Evolutionary conservation across 2,888 invertebrate species (phyloP).

Genomic region (Meliscaeva auricollis): DNA sequence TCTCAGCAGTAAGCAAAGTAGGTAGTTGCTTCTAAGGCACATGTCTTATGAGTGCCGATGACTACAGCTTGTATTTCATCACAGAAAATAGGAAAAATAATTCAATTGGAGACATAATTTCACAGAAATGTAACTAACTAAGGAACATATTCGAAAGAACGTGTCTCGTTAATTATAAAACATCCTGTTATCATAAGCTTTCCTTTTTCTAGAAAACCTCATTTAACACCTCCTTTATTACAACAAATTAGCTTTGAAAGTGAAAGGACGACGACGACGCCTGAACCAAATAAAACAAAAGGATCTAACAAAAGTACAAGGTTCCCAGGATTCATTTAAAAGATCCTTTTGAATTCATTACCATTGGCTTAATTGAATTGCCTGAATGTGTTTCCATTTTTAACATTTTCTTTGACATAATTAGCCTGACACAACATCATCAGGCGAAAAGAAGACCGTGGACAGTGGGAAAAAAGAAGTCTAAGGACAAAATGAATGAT

Average conservation of each 20-base stretch:
- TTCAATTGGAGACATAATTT: too few relatives aligned
- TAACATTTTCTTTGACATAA: not conserved
- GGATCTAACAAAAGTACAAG: slow-evolving; percentile 15
- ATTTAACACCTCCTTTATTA: not conserved
- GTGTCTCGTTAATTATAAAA: too few relatives aligned
- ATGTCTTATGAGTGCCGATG: too few relatives aligned
- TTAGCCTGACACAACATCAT: not conserved
- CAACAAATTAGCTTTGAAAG: not conserved
- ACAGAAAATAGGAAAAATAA: too few relatives aligned
- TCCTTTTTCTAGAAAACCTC: not conserved
- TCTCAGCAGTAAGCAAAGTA: too few relatives aligned
- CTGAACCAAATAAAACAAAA: not conserved
- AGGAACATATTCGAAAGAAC: too few relatives aligned
- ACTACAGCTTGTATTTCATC: too few relatives aligned
- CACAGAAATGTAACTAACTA: too few relatives aligned
- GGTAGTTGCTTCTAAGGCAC: too few relatives aligned
- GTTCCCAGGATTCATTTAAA: slow-evolving; percentile 32
- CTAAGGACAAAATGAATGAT: too few relatives aligned
- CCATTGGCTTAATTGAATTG: slow-evolving; percentile 59
- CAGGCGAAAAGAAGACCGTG: not conserved
- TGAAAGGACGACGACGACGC: not conserved
- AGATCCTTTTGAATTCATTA: slow-evolving; percentile 33
- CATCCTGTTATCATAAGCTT: too few relatives aligned
- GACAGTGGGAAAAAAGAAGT: not conserved
- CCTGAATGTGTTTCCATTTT: slow-evolving; percentile 20